These are phyloP conservation scores for Natator depressus DNA, from an alignment of 2,113 vertebrate species.

Conservation along the genomic window DNA sequence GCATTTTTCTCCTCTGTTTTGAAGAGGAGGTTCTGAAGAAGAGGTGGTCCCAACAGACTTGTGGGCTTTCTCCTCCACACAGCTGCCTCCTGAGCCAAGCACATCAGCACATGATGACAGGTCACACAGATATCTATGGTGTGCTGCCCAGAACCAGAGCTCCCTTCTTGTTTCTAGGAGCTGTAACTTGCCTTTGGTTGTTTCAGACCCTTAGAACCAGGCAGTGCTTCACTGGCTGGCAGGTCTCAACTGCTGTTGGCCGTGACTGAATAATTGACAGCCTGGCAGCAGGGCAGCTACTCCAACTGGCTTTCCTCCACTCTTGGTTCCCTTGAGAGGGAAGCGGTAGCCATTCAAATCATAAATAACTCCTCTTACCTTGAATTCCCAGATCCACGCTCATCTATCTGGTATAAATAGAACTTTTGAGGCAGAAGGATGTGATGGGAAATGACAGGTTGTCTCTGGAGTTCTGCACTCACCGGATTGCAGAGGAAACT, in stretches of 20 bases:
- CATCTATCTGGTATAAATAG: conserved; percentile 63
- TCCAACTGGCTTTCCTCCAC: conserved; percentile 20
- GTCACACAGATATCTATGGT: neutral
- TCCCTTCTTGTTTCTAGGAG: neutral
- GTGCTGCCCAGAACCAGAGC: neutral
- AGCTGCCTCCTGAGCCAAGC: neutral
- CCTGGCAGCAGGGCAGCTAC: neutral
- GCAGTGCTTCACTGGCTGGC: neutral
- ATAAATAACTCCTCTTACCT: conserved; percentile 49
- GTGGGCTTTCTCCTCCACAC: neutral
- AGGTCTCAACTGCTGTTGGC: neutral
- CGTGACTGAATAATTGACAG: neutral
- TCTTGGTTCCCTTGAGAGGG: conserved; percentile 23
- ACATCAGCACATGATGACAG: neutral
- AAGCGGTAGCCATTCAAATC: conserved; percentile 3
- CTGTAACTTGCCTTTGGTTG: neutral
- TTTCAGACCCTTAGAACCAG: neutral
- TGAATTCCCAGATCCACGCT: neutral
- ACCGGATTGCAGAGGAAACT: conserved; percentile 43
- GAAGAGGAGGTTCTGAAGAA: neutral
- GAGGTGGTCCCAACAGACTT: neutral
- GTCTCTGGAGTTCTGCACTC: conserved; percentile 66
- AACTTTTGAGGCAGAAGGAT: neutral
- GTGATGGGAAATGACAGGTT: conserved; percentile 64
- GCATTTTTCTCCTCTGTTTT: neutral